Evolutionary conservation across 2,113 vertebrate species (phyloP).

Genomic region (Pyrgilauda ruficollis): DNA sequence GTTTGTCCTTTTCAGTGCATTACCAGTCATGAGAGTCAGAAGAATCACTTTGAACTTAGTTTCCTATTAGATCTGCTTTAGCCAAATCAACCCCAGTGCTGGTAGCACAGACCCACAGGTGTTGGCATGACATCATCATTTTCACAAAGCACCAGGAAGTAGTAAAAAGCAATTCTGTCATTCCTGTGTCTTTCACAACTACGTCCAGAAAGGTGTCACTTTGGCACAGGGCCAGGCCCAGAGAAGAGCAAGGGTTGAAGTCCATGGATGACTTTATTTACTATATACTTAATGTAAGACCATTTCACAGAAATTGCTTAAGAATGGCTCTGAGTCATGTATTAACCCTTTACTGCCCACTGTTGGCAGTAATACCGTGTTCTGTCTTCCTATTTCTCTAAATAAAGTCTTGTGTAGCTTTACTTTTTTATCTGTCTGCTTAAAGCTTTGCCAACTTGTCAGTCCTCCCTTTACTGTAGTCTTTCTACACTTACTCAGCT

Average conservation of each 20-base stretch:
- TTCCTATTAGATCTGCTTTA: background rate
- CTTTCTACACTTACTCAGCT: background rate
- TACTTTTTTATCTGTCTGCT: background rate
- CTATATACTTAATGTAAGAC: background rate
- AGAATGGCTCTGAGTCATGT: background rate
- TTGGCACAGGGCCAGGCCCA: background rate
- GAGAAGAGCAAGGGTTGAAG: slow-evolving; percentile 13
- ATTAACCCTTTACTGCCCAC: background rate
- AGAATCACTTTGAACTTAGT: background rate
- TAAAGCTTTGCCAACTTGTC: background rate
- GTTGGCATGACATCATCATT: background rate
- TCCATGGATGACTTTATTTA: background rate
- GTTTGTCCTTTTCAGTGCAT: background rate
- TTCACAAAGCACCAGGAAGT: background rate
- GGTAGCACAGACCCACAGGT: background rate
- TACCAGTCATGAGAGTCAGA: background rate
- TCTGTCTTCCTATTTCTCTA: background rate
- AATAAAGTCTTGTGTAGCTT: background rate
- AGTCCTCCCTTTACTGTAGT: background rate
- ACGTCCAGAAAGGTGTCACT: background rate
- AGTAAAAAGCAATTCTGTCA: background rate
- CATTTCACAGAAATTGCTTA: background rate
- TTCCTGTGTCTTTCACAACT: background rate
- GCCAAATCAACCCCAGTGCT: background rate
- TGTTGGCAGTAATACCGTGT: background rate